Conservation (phyloP, 2,113 vertebrate species). For the Saccopteryx bilineata region DNA sequence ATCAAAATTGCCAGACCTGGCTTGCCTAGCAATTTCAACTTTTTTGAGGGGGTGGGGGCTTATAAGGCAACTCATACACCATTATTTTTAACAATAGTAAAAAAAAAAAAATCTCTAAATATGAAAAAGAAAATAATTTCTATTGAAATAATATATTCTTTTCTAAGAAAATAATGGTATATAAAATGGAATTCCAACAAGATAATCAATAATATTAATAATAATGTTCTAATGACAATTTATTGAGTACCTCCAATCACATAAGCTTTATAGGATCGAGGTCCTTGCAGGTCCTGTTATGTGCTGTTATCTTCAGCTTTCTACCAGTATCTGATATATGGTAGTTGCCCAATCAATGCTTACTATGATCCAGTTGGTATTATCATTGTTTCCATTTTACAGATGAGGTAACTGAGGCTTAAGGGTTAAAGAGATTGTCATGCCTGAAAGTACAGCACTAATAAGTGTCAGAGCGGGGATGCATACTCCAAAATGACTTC, state of each 20-base stretch:
- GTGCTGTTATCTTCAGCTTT: not conserved
- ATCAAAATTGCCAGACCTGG: not conserved
- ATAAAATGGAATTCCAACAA: conserved; percentile 17
- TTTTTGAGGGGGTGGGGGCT: no score
- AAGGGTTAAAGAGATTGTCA: conserved; percentile 18
- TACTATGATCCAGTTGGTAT: not conserved
- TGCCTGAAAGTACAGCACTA: conserved; percentile 20
- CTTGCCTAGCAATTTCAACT: not conserved
- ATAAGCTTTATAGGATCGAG: not conserved
- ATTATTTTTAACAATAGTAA: conserved; percentile 37
- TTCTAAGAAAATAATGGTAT: not conserved
- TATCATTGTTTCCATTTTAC: not conserved
- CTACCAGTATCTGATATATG: not conserved
- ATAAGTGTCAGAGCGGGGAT: not conserved
- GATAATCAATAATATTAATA: not conserved
- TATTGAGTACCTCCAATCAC: not conserved
- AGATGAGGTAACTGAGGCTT: conserved; percentile 8
- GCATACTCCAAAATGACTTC: not conserved
- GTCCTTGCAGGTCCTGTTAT: not conserved
- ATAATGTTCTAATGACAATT: not conserved
- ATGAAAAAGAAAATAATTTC: conserved; percentile 26
- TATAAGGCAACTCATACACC: not conserved
- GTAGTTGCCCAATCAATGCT: not conserved
- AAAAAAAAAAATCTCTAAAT: not conserved
- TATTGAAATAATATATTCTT: not conserved